phyloP scores from a whole-genome alignment of 2,888 invertebrate genomes.

The Cataglyphis cursor region DNA sequence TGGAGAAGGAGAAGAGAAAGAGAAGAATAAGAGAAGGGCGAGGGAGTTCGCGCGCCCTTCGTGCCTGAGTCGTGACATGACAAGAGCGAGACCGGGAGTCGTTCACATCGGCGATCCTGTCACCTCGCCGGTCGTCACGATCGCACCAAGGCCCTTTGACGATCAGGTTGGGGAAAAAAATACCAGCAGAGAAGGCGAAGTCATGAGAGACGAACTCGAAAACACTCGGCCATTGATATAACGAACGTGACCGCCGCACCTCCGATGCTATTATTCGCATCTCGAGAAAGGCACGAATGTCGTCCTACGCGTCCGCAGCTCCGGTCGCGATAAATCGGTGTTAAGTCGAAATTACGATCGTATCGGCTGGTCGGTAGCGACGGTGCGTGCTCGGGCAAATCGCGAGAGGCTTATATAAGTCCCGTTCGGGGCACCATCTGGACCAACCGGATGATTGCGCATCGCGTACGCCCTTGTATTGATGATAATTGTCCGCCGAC shows the following conservation, averaged over 20 bases:
- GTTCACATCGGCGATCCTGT: constrained; percentile 66
- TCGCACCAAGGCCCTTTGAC: constrained; percentile 63
- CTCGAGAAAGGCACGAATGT: constrained; percentile 62
- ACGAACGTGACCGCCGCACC: constrained; percentile 83
- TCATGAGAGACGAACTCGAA: constrained; percentile 68
- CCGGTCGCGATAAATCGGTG: constrained; percentile 82
- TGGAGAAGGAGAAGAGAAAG: neutral
- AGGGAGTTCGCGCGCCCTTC: constrained; percentile 63
- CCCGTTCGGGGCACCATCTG: constrained; percentile 77
- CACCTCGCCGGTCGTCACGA: constrained; percentile 70
- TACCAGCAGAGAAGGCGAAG: constrained; percentile 50
- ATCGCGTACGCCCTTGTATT: constrained; percentile 59
- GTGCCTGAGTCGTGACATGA: constrained; percentile 49
- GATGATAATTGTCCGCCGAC: constrained; percentile 69
- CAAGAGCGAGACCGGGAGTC: constrained; percentile 46
- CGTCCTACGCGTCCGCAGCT: constrained; percentile 53
- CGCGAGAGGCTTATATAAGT: constrained; percentile 79
- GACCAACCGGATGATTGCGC: constrained; percentile 68
- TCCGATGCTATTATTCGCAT: constrained; percentile 80
- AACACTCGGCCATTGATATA: constrained; percentile 80
- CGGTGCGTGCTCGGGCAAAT: constrained; percentile 82
- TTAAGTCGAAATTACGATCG: constrained; percentile 85
- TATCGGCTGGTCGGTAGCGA: constrained; percentile 75
- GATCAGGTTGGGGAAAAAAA: constrained; percentile 57
- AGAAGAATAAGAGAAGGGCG: neutral